These are phyloP conservation scores for Venustaconcha ellipsiformis DNA, from an alignment of 1,140 invertebrate species.

Conservation along the genomic window DNA sequence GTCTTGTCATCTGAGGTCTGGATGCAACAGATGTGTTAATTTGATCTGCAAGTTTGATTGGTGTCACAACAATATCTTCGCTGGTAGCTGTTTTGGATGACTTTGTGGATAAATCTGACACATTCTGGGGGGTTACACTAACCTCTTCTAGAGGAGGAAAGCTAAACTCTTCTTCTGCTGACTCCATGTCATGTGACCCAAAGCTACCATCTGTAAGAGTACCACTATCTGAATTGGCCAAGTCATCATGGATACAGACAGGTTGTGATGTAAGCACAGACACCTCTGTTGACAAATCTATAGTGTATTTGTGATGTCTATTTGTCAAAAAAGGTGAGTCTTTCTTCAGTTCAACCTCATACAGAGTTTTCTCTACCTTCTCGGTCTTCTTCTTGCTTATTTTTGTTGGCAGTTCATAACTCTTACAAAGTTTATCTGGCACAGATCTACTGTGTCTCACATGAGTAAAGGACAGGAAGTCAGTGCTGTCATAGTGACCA, in stretches of 20 bases:
- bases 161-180: conserved; percentile 27
- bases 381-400: too few relatives aligned
- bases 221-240: conserved; percentile 17
- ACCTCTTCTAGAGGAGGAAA: conserved; percentile 39
- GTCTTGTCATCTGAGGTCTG: neutral
- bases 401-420: conserved; percentile 22
- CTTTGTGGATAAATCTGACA: too few relatives aligned
- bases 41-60: neutral
- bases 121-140: neutral
- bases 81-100: too few relatives aligned
- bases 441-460: conserved; percentile 39
- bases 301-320: neutral
- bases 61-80: neutral
- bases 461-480: conserved; percentile 31
- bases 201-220: conserved; percentile 18
- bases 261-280: neutral
- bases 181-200: conserved; percentile 15
- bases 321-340: too few relatives aligned
- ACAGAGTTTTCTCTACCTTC: too few relatives aligned
- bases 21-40: neutral
- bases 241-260: conserved; percentile 1
- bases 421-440: conserved; percentile 36
- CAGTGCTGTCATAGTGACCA: conserved; percentile 29
- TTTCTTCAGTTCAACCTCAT: too few relatives aligned
- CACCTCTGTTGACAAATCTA: neutral